Percentiles rank a stretch among this genome's conserved stretches.
These are phyloP conservation scores for Nomada lathburiana DNA, from an alignment of 2,888 invertebrate genomes.

Conservation along the genomic window DNA sequence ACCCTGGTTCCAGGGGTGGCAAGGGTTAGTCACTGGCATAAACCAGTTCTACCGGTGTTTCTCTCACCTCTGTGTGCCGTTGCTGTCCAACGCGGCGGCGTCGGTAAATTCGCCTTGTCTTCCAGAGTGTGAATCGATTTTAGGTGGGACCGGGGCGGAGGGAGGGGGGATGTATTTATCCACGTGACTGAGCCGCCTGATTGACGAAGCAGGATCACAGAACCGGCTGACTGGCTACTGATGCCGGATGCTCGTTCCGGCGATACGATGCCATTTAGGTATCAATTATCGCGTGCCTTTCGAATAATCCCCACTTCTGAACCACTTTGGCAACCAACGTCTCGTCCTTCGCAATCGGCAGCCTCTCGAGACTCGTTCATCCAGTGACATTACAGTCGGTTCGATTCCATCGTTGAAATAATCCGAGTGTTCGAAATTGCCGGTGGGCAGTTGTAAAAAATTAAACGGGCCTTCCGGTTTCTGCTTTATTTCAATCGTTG, in stretches of 20 bases:
- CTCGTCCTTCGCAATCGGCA: no score
- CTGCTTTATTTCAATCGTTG: neutral
- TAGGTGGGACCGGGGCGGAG: neutral
- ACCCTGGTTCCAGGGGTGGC: constrained; percentile 35
- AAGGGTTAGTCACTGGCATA: constrained; percentile 58
- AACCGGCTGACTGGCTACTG: constrained; percentile 26
- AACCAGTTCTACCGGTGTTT: constrained; percentile 38
- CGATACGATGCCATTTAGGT: constrained; percentile 49
- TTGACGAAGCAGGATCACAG: constrained; percentile 55
- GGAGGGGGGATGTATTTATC: constrained; percentile 51
- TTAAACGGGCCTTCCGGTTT: no score
- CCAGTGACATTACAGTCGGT: no score
- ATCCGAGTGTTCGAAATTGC: neutral
- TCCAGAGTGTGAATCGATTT: constrained; percentile 62
- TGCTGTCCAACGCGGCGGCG: constrained; percentile 10
- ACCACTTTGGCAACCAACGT: neutral
- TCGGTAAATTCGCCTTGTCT: constrained; percentile 64
- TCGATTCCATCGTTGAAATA: neutral
- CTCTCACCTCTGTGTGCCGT: constrained; percentile 47
- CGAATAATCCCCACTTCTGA: constrained; percentile 30
- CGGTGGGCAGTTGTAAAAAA: no score
- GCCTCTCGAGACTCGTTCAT: neutral
- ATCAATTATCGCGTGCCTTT: constrained; percentile 55
- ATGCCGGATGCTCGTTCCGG: constrained; percentile 40
- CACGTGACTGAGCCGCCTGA: constrained; percentile 62